A percentile compares a stretch with the other conserved stretches of the same genome.
phyloP scores from a whole-genome alignment of 2,888 invertebrate genomes.

The Machimus atricapillus region DNA sequence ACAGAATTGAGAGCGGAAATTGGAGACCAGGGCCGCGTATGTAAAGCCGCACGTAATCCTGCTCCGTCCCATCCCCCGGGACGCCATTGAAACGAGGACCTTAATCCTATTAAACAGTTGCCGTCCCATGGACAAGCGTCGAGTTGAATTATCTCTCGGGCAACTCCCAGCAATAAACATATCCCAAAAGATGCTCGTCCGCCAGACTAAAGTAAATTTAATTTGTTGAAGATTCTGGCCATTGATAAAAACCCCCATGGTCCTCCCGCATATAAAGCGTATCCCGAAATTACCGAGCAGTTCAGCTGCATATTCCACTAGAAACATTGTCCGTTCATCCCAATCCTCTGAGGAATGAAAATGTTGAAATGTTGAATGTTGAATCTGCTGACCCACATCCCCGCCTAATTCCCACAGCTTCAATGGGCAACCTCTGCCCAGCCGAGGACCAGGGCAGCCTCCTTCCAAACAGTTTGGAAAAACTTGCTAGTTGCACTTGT shows the following conservation, averaged over 20 bases:
- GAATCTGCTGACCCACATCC: conserved; percentile 11
- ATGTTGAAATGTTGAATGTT: not conserved
- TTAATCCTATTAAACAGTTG: not conserved
- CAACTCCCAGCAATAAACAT: not conserved
- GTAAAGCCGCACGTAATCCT: not conserved
- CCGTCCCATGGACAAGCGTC: not conserved
- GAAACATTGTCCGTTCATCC: not conserved
- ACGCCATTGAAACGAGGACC: not conserved
- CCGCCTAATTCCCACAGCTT: not conserved
- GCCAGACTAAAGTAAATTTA: conserved; percentile 2
- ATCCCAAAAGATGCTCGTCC: not conserved
- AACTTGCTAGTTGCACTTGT: not conserved
- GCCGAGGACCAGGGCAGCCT: not conserved
- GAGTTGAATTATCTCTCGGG: not conserved
- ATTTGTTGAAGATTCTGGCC: conserved; percentile 1
- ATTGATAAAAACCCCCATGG: conserved; percentile 15
- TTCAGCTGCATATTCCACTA: conserved; percentile 9
- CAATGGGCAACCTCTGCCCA: not conserved
- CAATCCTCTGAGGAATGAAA: not conserved
- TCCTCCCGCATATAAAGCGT: conserved; percentile 1
- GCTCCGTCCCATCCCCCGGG: not conserved
- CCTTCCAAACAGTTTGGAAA: not conserved
- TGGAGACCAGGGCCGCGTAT: not conserved
- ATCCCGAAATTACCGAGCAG: not conserved
- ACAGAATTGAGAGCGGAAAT: not conserved